Conservation (phyloP, 2,888 invertebrate genomes). For the Heteromyza rotundicornis region DNA sequence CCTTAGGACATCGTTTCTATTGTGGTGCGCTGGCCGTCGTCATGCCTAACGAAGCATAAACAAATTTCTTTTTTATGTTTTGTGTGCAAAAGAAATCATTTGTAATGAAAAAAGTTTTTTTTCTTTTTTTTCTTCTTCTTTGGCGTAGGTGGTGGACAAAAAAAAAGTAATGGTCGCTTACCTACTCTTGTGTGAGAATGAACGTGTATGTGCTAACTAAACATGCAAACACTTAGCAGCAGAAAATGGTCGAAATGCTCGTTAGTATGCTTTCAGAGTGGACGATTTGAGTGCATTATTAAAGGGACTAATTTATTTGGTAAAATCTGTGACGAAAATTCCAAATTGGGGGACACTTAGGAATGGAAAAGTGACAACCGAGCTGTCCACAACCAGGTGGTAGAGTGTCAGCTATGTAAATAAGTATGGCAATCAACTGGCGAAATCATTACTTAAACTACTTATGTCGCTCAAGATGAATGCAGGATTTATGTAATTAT, state of each 20-base stretch:
- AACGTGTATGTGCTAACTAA: too few species aligned
- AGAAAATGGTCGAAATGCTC: background rate
- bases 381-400: too few species aligned
- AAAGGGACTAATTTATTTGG: background rate
- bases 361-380: too few species aligned
- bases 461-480: too few species aligned
- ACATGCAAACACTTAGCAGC: background rate
- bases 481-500: too few species aligned
- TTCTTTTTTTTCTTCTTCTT: too few species aligned
- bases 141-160: background rate
- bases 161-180: background rate
- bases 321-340: background rate
- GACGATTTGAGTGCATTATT: background rate
- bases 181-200: background rate
- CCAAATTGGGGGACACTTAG: too few species aligned
- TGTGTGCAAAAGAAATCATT: conserved; percentile 4
- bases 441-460: too few species aligned
- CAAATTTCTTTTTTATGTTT: conserved; percentile 30
- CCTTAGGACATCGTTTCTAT: background rate
- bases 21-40: conserved; percentile 18
- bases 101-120: background rate
- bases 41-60: conserved; percentile 43
- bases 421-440: too few species aligned
- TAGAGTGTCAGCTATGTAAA: too few species aligned
- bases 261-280: background rate